Evolutionary conservation across 2,888 invertebrate genomes (phyloP).

Genomic region (Drosophila helvetica): DNA sequence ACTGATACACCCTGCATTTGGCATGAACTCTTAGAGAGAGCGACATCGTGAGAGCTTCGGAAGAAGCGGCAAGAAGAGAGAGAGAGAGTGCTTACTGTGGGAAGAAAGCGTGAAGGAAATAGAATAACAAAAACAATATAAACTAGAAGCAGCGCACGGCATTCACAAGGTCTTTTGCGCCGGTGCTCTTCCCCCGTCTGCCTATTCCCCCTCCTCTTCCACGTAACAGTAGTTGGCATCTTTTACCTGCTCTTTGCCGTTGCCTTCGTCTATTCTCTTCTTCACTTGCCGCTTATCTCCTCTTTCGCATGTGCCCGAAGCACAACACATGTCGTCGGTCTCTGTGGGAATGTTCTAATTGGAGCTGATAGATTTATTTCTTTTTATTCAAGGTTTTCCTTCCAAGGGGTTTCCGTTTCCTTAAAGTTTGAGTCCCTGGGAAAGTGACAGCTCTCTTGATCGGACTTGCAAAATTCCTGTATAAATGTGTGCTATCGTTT

Average conservation of each 20-base stretch:
- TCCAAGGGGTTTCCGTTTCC: slow-evolving; percentile 18
- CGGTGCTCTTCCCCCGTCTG: slow-evolving; percentile 19
- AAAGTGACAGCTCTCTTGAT: background rate
- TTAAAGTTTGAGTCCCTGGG: background rate
- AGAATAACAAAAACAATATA: slow-evolving; percentile 20
- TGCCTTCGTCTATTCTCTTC: slow-evolving; percentile 10
- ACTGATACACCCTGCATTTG: background rate
- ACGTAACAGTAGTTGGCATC: slow-evolving; percentile 10
- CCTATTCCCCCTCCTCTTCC: slow-evolving; percentile 5
- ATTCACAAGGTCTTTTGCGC: slow-evolving; percentile 70
- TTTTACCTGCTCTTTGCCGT: slow-evolving; percentile 21
- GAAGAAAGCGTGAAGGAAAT: slow-evolving; percentile 1
- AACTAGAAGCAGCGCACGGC: slow-evolving; percentile 52
- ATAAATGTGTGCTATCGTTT: background rate
- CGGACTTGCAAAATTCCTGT: too few relatives aligned
- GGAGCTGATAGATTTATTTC: slow-evolving; percentile 42
- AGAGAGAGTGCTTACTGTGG: background rate
- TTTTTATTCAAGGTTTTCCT: slow-evolving; percentile 5
- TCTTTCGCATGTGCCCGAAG: slow-evolving; percentile 56
- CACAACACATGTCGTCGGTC: slow-evolving; percentile 25
- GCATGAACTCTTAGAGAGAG: background rate
- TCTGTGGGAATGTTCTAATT: slow-evolving; percentile 62
- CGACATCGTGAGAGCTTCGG: background rate
- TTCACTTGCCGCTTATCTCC: slow-evolving; percentile 7
- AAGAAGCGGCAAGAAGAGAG: too few relatives aligned